Conservation (phyloP, 2,888 invertebrate species). For the Heliconius cydno region DNA sequence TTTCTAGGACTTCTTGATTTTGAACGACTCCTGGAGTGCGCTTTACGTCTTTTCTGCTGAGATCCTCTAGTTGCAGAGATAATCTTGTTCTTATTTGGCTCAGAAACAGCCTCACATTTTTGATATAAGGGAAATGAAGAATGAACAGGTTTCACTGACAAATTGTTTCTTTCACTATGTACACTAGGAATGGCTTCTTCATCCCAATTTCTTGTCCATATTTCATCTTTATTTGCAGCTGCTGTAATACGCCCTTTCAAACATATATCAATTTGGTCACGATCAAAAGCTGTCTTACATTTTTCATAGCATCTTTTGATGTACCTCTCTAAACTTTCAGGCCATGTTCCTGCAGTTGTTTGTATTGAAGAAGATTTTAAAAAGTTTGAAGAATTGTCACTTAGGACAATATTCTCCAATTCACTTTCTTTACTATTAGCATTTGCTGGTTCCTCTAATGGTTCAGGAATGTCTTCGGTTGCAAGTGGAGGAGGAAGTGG, state of each 20-base stretch:
- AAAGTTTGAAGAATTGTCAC: constrained; percentile 62
- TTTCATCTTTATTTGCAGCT: constrained; percentile 93
- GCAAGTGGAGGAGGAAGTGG: constrained; percentile 77
- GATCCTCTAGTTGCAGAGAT: constrained; percentile 55
- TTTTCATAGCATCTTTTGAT: constrained; percentile 96
- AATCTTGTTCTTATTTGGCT: constrained; percentile 51
- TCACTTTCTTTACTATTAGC: constrained; percentile 52
- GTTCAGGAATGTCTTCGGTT: constrained; percentile 71
- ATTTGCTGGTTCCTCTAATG: constrained; percentile 61
- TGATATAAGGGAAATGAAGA: constrained; percentile 84
- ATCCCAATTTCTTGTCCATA: constrained; percentile 97
- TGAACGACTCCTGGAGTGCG: constrained; percentile 69
- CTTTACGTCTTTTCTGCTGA: constrained; percentile 68
- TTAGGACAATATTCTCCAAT: constrained; percentile 57
- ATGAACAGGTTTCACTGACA: constrained; percentile 85
- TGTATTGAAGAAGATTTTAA: constrained; percentile 68
- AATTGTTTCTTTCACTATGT: constrained; percentile 88
- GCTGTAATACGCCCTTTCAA: constrained; percentile 96
- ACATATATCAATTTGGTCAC: constrained; percentile 96
- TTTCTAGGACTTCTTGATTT: constrained; percentile 80
- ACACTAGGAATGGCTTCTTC: constrained; percentile 95
- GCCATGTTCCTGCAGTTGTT: constrained; percentile 86
- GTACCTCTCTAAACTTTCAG: constrained; percentile 91
- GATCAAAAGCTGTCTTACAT: constrained; percentile 93
- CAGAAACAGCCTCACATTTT: constrained; percentile 71